Conservation (phyloP, 1,140 invertebrate species). For the Drosophila lacteicornis region DNA sequence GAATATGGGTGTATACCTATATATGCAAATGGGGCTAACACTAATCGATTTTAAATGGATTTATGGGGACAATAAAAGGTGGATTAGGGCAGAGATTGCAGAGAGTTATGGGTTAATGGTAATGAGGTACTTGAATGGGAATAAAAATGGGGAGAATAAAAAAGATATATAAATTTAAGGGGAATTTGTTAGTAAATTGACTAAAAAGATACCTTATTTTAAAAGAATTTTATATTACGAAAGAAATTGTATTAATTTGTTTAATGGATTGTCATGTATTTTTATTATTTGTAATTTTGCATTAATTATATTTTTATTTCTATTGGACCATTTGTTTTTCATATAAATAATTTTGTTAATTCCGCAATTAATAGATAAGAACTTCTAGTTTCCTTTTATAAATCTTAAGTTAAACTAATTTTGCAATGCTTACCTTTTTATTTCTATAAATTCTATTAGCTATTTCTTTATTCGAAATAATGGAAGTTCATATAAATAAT, state of each 20-base stretch:
- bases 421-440: neutral
- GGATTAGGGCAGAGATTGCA: constrained; percentile 15
- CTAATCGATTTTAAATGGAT: constrained; percentile 42
- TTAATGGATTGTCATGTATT: neutral
- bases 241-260: neutral
- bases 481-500: neutral
- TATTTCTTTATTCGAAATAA: no score
- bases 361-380: no score
- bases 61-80: constrained; percentile 19
- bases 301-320: neutral
- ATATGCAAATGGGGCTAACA: constrained; percentile 1
- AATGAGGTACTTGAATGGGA: neutral
- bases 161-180: neutral
- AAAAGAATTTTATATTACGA: neutral
- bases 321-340: no score
- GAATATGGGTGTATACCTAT: neutral
- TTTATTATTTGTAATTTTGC: neutral
- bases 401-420: neutral
- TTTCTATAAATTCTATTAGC: neutral
- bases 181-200: no score
- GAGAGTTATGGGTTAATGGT: neutral
- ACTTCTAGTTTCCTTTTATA: no score
- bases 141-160: neutral
- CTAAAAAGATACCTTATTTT: no score
- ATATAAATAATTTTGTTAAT: no score